phyloP scores from a whole-genome alignment of 2,888 invertebrate species.

The Lasioglossum calceatum region DNA sequence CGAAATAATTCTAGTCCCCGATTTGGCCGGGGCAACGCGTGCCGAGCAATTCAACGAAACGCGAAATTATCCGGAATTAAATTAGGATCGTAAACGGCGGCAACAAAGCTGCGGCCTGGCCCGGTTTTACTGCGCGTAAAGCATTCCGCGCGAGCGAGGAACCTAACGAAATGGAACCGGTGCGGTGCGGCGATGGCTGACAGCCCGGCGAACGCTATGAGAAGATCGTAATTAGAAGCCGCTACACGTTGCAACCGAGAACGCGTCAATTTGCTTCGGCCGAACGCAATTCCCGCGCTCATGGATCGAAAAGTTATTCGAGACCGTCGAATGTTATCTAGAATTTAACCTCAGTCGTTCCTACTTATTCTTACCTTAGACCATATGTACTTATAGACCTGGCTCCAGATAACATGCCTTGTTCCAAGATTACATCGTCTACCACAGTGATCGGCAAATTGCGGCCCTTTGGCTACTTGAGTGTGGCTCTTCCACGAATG shows the following conservation, averaged over 20 bases:
- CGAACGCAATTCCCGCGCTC: constrained; percentile 37
- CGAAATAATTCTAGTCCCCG: constrained; percentile 41
- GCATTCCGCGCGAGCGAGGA: constrained; percentile 32
- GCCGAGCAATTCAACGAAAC: constrained; percentile 27
- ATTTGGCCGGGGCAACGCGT: constrained; percentile 1
- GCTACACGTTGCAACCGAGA: constrained; percentile 64
- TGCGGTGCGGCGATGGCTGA: constrained; percentile 8
- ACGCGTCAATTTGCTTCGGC: constrained; percentile 65
- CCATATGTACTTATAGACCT: too few species aligned
- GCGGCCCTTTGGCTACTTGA: too few species aligned
- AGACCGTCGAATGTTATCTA: neutral
- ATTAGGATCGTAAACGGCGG: constrained; percentile 57
- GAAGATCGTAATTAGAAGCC: constrained; percentile 65
- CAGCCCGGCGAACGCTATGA: constrained; percentile 37
- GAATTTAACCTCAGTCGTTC: too few species aligned
- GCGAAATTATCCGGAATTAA: constrained; percentile 52
- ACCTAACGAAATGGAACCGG: constrained; percentile 43
- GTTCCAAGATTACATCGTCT: too few species aligned
- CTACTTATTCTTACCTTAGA: too few species aligned
- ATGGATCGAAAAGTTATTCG: constrained; percentile 21
- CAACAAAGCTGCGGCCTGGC: constrained; percentile 38
- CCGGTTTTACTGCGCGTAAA: constrained; percentile 61
- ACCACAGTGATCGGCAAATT: too few species aligned
- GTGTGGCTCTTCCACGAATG: too few species aligned
- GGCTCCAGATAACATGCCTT: too few species aligned